Percentiles rank a stretch among this genome's conserved stretches.
Conservation (phyloP, 2,888 invertebrate species). For the Drosophila neotestacea region DNA sequence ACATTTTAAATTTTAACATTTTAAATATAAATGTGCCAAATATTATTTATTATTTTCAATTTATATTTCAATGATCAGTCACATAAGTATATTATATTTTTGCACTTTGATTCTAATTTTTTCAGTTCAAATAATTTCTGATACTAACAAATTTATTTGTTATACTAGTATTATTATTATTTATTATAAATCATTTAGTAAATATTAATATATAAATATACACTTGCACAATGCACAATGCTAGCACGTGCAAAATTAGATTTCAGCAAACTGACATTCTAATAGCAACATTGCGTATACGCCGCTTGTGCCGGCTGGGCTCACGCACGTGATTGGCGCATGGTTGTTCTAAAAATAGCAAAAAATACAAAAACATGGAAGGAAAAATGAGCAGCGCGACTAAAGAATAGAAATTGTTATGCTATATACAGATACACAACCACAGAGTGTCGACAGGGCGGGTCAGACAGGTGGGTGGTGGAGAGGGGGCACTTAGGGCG, state of each 20-base stretch:
- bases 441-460: neutral
- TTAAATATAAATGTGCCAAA: too few relatives aligned
- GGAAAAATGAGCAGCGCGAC: constrained; percentile 22
- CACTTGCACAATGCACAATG: too few relatives aligned
- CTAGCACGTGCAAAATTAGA: constrained; percentile 30
- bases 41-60: too few relatives aligned
- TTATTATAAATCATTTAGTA: too few relatives aligned
- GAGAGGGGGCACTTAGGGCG: neutral
- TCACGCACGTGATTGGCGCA: constrained; percentile 72
- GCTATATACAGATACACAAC: neutral
- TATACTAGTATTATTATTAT: too few relatives aligned
- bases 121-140: neutral
- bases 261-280: constrained; percentile 4
- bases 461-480: neutral
- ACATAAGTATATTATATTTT: too few relatives aligned
- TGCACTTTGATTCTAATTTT: too few relatives aligned
- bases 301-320: constrained; percentile 36
- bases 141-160: neutral
- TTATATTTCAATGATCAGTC: too few relatives aligned
- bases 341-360: constrained; percentile 66
- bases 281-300: constrained; percentile 64
- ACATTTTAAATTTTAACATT: too few relatives aligned
- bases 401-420: constrained; percentile 17
- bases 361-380: constrained; percentile 12
- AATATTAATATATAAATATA: neutral